phyloP scores from a whole-genome alignment of 2,113 vertebrate species.

The Ptychochromis oligacanthus region DNA sequence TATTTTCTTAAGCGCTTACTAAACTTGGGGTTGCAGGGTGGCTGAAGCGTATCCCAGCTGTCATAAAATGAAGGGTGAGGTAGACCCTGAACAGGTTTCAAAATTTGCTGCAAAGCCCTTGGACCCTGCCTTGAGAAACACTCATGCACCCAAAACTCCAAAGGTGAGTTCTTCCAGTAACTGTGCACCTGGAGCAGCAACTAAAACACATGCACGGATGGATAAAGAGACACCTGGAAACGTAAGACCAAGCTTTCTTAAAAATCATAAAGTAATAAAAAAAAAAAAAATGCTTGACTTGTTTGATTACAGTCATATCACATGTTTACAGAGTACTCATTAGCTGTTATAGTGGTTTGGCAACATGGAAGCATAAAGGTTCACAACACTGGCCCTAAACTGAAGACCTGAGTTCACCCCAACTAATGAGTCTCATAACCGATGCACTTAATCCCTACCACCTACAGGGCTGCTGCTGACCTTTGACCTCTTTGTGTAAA shows the following conservation, averaged over 20 bases:
- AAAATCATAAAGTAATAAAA: neutral
- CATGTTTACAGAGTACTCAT: slow-evolving; percentile 15
- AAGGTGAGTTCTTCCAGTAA: neutral
- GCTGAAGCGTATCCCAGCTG: neutral
- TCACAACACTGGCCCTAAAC: slow-evolving; percentile 9
- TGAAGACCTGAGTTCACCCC: neutral
- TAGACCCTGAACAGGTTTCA: neutral
- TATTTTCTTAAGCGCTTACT: neutral
- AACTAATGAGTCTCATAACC: neutral
- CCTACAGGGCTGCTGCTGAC: slow-evolving; percentile 25
- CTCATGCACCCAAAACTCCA: neutral
- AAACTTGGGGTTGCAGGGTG: neutral
- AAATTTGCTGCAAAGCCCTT: neutral
- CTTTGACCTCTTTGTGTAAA: slow-evolving; percentile 11
- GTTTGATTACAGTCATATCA: neutral
- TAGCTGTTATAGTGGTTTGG: slow-evolving; percentile 24
- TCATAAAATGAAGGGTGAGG: neutral
- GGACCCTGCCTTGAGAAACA: too few species aligned
- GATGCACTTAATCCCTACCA: neutral
- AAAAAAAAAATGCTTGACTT: neutral
- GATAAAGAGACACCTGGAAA: neutral
- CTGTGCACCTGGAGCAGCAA: neutral
- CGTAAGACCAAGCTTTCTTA: neutral
- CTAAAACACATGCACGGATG: neutral
- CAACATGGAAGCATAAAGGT: neutral